Conservation (phyloP, 2,888 invertebrate genomes). For the Chrysotoxum bicinctum region DNA sequence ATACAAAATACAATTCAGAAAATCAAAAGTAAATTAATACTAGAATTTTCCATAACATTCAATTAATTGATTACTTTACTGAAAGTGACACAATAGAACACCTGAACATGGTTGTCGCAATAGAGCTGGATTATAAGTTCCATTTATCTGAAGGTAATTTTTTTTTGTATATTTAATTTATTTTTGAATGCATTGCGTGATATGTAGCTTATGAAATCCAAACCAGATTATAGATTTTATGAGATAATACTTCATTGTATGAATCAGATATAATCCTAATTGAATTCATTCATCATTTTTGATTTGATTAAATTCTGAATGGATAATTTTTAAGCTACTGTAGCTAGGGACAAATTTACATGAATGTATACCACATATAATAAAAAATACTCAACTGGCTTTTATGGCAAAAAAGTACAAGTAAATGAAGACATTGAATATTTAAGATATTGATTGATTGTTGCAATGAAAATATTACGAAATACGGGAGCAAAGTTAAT, state of each 20-base stretch:
- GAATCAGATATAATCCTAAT: constrained; percentile 5
- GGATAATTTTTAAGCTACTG: not conserved
- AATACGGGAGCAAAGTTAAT: no score
- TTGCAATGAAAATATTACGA: no score
- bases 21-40: no score
- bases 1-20: no score
- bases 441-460: no score
- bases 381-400: no score
- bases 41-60: not conserved
- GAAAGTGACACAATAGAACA: not conserved
- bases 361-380: no score
- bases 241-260: not conserved
- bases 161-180: not conserved
- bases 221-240: not conserved
- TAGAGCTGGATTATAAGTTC: not conserved
- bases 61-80: not conserved
- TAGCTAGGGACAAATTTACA: no score
- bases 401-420: no score
- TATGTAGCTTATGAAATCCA: not conserved
- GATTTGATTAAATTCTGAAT: not conserved
- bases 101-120: not conserved
- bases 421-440: no score
- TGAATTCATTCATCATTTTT: constrained; percentile 3
- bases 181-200: not conserved
- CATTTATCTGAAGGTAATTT: not conserved